Conservation (phyloP, 1,140 invertebrate species). For the Calephelis virginiensis region DNA sequence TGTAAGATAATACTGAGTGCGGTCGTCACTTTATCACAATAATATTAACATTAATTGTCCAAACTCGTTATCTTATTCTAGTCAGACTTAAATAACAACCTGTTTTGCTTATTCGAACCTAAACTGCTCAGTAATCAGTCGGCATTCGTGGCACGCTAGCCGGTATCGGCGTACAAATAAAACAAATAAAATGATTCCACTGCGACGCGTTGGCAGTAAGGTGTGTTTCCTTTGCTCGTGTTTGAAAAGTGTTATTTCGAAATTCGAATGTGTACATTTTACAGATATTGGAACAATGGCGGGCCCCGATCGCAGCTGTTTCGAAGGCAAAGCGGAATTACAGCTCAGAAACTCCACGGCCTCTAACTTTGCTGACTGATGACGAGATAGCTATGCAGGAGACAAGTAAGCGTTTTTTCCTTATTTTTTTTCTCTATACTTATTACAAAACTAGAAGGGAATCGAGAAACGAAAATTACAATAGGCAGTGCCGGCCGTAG, state of each 20-base stretch:
- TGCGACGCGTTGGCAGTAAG: conserved; percentile 66
- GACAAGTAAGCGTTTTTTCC: conserved; percentile 80
- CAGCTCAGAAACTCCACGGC: conserved; percentile 67
- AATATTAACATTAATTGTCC: conserved; percentile 14
- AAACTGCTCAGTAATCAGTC: conserved; percentile 24
- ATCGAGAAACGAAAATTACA: no score
- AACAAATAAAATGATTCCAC: conserved; percentile 57
- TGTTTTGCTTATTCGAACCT: conserved; percentile 24
- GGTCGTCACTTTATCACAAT: background rate
- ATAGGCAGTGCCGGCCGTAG: no score
- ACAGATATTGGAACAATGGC: conserved; percentile 74
- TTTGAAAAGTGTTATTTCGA: conserved; percentile 26
- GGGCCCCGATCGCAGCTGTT: conserved; percentile 46
- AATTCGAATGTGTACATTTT: conserved; percentile 29
- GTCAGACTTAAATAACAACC: conserved; percentile 40
- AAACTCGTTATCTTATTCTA: conserved; percentile 52
- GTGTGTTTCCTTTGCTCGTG: conserved; percentile 43
- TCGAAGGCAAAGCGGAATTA: conserved; percentile 44
- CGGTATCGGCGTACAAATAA: conserved; percentile 40
- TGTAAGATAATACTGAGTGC: background rate
- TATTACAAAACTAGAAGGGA: background rate
- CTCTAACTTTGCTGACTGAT: conserved; percentile 85
- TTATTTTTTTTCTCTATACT: conserved; percentile 13
- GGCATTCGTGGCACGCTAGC: conserved; percentile 39
- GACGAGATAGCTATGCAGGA: conserved; percentile 89